Conservation (phyloP, 1,140 invertebrate genomes). For the Drosophila truncata region DNA sequence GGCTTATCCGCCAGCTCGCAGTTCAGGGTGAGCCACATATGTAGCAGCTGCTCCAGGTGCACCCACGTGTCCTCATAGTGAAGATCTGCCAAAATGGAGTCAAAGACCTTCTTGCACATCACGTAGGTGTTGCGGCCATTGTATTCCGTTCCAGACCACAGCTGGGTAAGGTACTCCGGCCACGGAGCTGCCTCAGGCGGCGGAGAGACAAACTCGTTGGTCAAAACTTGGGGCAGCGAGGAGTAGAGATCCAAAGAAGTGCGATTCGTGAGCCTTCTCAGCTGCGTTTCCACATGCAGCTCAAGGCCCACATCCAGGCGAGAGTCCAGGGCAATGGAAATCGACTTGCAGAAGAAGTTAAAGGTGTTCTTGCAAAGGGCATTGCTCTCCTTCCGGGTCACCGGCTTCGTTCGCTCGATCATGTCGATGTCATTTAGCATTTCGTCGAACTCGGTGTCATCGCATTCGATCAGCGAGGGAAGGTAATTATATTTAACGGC, state of each 20-base stretch:
- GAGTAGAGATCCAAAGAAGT: constrained; percentile 81
- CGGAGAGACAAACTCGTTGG: constrained; percentile 74
- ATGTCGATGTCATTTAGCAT: constrained; percentile 90
- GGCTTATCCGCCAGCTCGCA: constrained; percentile 86
- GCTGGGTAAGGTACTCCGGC: constrained; percentile 84
- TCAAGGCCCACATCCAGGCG: constrained; percentile 92
- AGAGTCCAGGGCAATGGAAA: constrained; percentile 91
- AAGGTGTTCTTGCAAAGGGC: constrained; percentile 75
- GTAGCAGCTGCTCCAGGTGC: constrained; percentile 92
- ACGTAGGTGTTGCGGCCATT: constrained; percentile 76
- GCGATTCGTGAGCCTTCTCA: constrained; percentile 89
- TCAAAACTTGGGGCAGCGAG: constrained; percentile 86
- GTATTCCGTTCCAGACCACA: constrained; percentile 84
- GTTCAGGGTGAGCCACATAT: constrained; percentile 94
- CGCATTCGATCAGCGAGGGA: constrained; percentile 89
- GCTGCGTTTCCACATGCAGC: constrained; percentile 89
- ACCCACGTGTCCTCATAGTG: constrained; percentile 87
- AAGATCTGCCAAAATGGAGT: constrained; percentile 89
- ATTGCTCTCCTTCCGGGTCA: constrained; percentile 80
- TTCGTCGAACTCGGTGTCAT: constrained; percentile 91
- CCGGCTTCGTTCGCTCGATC: constrained; percentile 87
- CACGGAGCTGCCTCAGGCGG: constrained; percentile 84
- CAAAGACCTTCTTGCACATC: constrained; percentile 90
- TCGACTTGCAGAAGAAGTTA: constrained; percentile 85
- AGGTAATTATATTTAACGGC: constrained; percentile 86